These are phyloP conservation scores for Papilio glaucus DNA, from an alignment of 1,140 invertebrate species.

Conservation along the genomic window DNA sequence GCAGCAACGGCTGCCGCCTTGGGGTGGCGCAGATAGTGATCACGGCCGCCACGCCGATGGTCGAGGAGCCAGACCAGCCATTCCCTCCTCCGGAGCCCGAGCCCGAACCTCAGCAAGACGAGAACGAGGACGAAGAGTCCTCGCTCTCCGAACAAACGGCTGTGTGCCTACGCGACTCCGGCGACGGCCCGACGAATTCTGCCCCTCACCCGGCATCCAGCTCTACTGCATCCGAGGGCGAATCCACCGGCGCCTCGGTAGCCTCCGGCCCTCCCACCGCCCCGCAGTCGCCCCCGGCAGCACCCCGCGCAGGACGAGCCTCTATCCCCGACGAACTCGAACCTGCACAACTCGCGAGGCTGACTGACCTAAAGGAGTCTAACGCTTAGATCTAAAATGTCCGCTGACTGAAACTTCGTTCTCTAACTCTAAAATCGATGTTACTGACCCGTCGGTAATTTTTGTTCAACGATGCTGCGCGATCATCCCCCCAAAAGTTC, in stretches of 20 bases:
- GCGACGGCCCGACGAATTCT: slow-evolving; percentile 63
- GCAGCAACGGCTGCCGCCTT: slow-evolving; percentile 81
- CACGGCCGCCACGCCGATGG: slow-evolving; percentile 94
- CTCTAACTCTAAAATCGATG: slow-evolving; percentile 22
- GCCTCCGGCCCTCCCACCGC: slow-evolving; percentile 71
- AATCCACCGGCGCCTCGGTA: slow-evolving; percentile 64
- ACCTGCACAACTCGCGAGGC: slow-evolving; percentile 91
- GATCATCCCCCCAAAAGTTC: slow-evolving; percentile 13
- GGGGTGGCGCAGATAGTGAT: slow-evolving; percentile 94
- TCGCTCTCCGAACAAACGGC: slow-evolving; percentile 73
- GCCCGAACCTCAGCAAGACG: slow-evolving; percentile 71
- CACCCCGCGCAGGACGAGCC: slow-evolving; percentile 88
- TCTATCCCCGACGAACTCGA: slow-evolving; percentile 94
- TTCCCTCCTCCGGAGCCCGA: slow-evolving; percentile 85
- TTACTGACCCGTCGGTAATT: slow-evolving; percentile 30
- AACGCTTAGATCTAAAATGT: slow-evolving; percentile 87
- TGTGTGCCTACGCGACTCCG: slow-evolving; percentile 66
- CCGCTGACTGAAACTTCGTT: slow-evolving; percentile 37
- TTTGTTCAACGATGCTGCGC: not conserved
- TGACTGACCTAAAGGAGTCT: slow-evolving; percentile 94
- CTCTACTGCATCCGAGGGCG: slow-evolving; percentile 71
- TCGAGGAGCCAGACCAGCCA: slow-evolving; percentile 89
- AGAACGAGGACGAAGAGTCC: slow-evolving; percentile 72
- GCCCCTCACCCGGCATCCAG: slow-evolving; percentile 68
- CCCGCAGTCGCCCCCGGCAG: slow-evolving; percentile 84